Evolutionary conservation across 2,888 invertebrate species (phyloP).

Genomic region (Dynastes hyllus): DNA sequence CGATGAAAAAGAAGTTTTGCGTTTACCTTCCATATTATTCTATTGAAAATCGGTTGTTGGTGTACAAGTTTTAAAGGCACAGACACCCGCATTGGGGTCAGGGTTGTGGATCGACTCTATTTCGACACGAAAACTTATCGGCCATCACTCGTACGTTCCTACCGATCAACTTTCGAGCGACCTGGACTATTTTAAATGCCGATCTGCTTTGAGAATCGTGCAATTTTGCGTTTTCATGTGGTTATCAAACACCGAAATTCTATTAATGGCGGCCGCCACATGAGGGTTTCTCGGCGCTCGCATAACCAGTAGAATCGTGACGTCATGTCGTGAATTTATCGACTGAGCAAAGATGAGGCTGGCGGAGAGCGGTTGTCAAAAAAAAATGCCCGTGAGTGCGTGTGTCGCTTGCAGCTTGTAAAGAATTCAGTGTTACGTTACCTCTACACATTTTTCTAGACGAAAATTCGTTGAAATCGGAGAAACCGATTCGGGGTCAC

Average conservation of each 20-base stretch:
- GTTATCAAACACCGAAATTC: slow-evolving; percentile 52
- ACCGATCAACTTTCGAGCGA: slow-evolving; percentile 9
- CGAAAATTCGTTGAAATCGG: slow-evolving; percentile 9
- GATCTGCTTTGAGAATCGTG: slow-evolving; percentile 17
- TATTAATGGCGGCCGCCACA: slow-evolving; percentile 65
- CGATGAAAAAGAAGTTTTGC: no score
- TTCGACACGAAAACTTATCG: slow-evolving; percentile 78
- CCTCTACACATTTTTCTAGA: slow-evolving; percentile 49
- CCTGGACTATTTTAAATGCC: slow-evolving; percentile 25
- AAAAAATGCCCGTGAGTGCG: neutral
- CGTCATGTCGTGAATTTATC: slow-evolving; percentile 58
- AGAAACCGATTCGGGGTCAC: neutral
- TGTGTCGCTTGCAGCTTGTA: no score
- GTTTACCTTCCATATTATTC: slow-evolving; percentile 70
- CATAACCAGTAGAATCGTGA: slow-evolving; percentile 61
- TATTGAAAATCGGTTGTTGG: slow-evolving; percentile 64
- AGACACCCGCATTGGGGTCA: slow-evolving; percentile 66
- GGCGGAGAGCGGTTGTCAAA: slow-evolving; percentile 15
- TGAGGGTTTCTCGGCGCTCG: slow-evolving; percentile 62
- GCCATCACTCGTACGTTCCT: slow-evolving; percentile 77
- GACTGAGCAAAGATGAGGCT: slow-evolving; percentile 47
- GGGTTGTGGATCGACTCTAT: slow-evolving; percentile 61
- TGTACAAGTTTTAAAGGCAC: slow-evolving; percentile 60
- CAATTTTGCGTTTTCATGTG: slow-evolving; percentile 49
- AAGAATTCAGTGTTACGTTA: slow-evolving; percentile 36